phyloP scores from a whole-genome alignment of 2,888 invertebrate genomes.

The Colletes collaris region DNA sequence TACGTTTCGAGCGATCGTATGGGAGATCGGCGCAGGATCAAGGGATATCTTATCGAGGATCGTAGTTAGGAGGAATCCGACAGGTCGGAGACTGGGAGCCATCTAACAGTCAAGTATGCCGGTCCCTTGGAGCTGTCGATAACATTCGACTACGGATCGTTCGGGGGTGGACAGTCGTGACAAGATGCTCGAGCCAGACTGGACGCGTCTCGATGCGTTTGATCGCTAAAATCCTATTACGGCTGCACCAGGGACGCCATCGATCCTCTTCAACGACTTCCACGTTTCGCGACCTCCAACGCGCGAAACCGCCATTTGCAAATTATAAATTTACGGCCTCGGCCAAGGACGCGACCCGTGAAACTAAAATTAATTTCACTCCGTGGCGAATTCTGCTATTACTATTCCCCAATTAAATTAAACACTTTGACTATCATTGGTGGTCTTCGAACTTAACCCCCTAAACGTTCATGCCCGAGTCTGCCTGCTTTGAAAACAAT shows the following conservation, averaged over 20 bases:
- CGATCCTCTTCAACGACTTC: constrained; percentile 6
- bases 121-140: constrained; percentile 57
- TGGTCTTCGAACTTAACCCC: too few relatives aligned
- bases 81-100: constrained; percentile 32
- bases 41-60: constrained; percentile 9
- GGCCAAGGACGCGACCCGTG: too few relatives aligned
- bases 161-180: constrained; percentile 48
- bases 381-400: too few relatives aligned
- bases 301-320: too few relatives aligned
- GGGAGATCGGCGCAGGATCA: background rate
- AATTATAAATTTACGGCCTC: too few relatives aligned
- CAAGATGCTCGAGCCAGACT: constrained; percentile 51
- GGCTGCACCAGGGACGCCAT: constrained; percentile 20
- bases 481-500: too few relatives aligned
- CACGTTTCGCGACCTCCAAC: too few relatives aligned
- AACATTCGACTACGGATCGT: constrained; percentile 52
- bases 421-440: too few relatives aligned
- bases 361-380: too few relatives aligned
- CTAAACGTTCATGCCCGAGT: too few relatives aligned
- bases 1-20: too few relatives aligned
- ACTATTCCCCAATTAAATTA: too few relatives aligned
- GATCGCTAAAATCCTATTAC: constrained; percentile 56
- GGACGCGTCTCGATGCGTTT: constrained; percentile 42
- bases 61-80: constrained; percentile 24
- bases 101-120: constrained; percentile 44